Conservation (phyloP, 1,140 invertebrate species). For the Lasioglossum albipes region DNA sequence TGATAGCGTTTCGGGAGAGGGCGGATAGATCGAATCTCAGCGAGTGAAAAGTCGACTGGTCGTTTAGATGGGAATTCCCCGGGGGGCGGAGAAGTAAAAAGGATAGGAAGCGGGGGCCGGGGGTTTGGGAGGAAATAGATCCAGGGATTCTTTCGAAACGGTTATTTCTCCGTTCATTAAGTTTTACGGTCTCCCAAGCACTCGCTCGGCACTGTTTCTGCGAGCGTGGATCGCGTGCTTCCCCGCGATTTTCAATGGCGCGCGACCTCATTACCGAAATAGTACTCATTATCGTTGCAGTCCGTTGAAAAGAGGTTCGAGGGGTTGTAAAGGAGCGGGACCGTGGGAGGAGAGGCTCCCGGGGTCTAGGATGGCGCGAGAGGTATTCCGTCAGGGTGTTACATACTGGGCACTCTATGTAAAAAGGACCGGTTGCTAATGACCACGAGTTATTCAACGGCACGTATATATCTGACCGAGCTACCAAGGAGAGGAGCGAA, state of each 20-base stretch:
- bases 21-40: conserved; percentile 64
- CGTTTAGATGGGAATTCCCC: conserved; percentile 45
- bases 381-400: conserved; percentile 72
- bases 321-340: conserved; percentile 9
- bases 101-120: conserved; percentile 4
- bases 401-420: conserved; percentile 40
- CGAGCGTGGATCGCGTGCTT: conserved; percentile 49
- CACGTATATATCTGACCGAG: conserved; percentile 68
- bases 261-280: conserved; percentile 79
- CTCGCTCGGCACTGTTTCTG: conserved; percentile 36
- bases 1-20: conserved; percentile 57
- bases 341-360: too few relatives aligned
- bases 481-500: background rate
- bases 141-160: conserved; percentile 65
- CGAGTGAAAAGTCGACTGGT: conserved; percentile 56
- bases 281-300: conserved; percentile 75
- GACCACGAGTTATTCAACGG: conserved; percentile 74
- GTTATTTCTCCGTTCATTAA: conserved; percentile 77
- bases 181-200: conserved; percentile 70
- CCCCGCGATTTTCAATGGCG: conserved; percentile 76
- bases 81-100: conserved; percentile 33
- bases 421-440: conserved; percentile 71
- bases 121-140: conserved; percentile 35
- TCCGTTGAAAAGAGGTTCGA: conserved; percentile 23
- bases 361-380: conserved; percentile 6